phyloP scores from a whole-genome alignment of 2,113 vertebrate species.

The Sinocyclocheilus grahami region DNA sequence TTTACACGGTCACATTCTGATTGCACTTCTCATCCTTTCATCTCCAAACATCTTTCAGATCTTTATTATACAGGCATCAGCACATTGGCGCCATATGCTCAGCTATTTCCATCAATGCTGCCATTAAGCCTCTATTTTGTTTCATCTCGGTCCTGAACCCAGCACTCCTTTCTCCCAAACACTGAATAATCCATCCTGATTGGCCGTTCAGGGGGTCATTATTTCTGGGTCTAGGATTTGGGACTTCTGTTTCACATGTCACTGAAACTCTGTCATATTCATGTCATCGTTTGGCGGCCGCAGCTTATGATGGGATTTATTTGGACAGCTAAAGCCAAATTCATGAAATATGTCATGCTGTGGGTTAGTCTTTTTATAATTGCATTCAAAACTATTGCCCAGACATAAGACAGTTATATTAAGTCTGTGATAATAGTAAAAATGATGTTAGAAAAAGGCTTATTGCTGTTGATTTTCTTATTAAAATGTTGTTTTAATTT shows the following conservation, averaged over 20 bases:
- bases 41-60: slow-evolving; percentile 38
- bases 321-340: slow-evolving; percentile 30
- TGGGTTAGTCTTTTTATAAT: slow-evolving; percentile 31
- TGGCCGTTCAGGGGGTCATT: slow-evolving; percentile 36
- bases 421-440: neutral
- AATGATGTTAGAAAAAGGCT: neutral
- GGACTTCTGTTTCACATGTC: slow-evolving; percentile 27
- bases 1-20: slow-evolving; percentile 18
- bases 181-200: slow-evolving; percentile 45
- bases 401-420: neutral
- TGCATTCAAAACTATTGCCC: slow-evolving; percentile 18
- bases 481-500: slow-evolving; percentile 15
- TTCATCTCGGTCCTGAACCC: slow-evolving; percentile 49
- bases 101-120: slow-evolving; percentile 33
- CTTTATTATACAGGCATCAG: slow-evolving; percentile 31
- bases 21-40: slow-evolving; percentile 34
- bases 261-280: slow-evolving; percentile 35
- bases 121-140: slow-evolving; percentile 51
- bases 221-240: slow-evolving; percentile 36
- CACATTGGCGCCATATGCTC: slow-evolving; percentile 37
- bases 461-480: slow-evolving; percentile 23
- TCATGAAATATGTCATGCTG: slow-evolving; percentile 19
- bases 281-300: slow-evolving; percentile 16
- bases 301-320: slow-evolving; percentile 29
- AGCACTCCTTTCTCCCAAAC: slow-evolving; percentile 46